These are phyloP conservation scores for Lerista edwardsae DNA, from an alignment of 2,797 vertebrate genomes.

Conservation along the genomic window DNA sequence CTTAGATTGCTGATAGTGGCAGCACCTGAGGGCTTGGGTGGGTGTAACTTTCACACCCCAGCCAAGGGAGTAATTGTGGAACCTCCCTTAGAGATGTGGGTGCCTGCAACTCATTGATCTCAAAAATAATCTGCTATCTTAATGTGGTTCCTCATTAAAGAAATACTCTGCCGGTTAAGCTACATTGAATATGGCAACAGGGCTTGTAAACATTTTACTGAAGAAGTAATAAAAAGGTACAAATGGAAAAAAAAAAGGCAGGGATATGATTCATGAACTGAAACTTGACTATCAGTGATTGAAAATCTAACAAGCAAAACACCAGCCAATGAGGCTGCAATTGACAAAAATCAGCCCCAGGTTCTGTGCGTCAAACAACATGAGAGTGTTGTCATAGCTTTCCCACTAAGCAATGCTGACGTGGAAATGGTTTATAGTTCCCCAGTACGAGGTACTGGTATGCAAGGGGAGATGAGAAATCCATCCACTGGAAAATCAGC, in stretches of 20 bases:
- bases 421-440: constrained; percentile 7
- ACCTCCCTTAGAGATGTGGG: not conserved
- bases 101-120: not conserved
- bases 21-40: not conserved
- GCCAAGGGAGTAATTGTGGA: not conserved
- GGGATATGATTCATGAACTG: not conserved
- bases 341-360: not conserved
- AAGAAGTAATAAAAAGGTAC: not conserved
- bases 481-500: constrained; percentile 11
- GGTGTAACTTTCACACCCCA: not conserved
- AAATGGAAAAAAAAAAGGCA: not conserved
- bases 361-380: constrained; percentile 24
- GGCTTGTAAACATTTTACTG: not conserved
- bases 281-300: not conserved
- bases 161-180: constrained; percentile 1
- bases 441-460: not conserved
- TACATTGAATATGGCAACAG: constrained; percentile 16
- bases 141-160: constrained; percentile 17
- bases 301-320: constrained; percentile 26
- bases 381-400: not conserved
- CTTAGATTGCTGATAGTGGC: not conserved
- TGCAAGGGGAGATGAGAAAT: not conserved
- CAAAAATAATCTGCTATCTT: constrained; percentile 29
- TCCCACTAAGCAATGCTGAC: not conserved
- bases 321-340: not conserved